Evolutionary conservation across 2,888 invertebrate genomes (phyloP).

Genomic region (Erebia aethiops): DNA sequence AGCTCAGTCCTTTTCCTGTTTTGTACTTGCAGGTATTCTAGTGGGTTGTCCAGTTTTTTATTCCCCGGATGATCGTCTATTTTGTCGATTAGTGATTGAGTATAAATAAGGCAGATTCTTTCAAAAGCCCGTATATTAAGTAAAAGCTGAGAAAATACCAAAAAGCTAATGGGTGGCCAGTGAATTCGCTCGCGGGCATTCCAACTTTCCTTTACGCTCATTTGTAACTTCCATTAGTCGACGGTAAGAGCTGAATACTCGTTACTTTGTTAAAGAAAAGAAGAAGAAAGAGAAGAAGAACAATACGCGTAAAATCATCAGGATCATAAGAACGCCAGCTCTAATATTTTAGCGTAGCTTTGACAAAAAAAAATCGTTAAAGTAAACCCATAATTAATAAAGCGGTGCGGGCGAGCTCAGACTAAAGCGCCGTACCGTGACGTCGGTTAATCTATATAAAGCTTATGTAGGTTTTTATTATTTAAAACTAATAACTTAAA

Average conservation of each 20-base stretch:
- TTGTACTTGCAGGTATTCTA: no score
- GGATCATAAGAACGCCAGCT: not conserved
- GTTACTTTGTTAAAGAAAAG: no score
- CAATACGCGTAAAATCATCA: not conserved
- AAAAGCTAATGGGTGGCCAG: slow-evolving; percentile 41
- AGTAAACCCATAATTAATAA: slow-evolving; percentile 8
- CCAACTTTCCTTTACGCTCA: slow-evolving; percentile 55
- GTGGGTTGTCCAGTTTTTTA: no score
- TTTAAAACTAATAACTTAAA: no score
- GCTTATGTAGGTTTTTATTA: no score
- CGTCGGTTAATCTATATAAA: slow-evolving; percentile 9
- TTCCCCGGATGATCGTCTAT: no score
- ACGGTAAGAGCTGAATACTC: slow-evolving; percentile 31
- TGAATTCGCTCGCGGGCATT: slow-evolving; percentile 49
- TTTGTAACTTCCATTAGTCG: slow-evolving; percentile 49
- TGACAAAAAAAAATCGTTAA: not conserved
- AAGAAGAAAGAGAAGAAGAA: no score
- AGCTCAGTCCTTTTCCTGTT: no score
- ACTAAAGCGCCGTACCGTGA: slow-evolving; percentile 3
- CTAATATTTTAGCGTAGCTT: not conserved
- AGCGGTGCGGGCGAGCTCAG: not conserved
- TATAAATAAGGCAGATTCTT: no score
- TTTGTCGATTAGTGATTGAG: no score
- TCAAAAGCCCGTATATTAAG: slow-evolving; percentile 3
- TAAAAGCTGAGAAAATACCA: slow-evolving; percentile 15